Percentiles rank a stretch among this genome's conserved stretches.
These are phyloP conservation scores for Dolomedes plantarius DNA, from an alignment of 2,888 invertebrate genomes.

Conservation along the genomic window DNA sequence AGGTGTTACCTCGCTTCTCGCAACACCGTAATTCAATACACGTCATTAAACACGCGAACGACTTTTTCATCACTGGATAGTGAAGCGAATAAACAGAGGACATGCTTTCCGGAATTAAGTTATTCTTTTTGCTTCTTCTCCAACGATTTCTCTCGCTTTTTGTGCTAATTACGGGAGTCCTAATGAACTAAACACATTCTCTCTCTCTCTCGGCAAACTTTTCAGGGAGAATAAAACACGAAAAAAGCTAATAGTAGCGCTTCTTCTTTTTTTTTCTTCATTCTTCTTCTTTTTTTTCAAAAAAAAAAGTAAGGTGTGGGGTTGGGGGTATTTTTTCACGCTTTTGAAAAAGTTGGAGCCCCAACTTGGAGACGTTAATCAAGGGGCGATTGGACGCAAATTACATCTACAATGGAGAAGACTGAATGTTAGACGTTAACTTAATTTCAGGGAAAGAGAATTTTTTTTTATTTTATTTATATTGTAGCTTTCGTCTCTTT, in stretches of 20 bases:
- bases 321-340: constrained; percentile 20
- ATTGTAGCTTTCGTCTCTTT: constrained; percentile 42
- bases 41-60: constrained; percentile 68
- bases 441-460: constrained; percentile 53
- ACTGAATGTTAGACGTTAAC: constrained; percentile 64
- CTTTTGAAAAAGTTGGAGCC: constrained; percentile 47
- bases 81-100: constrained; percentile 67
- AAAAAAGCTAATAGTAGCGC: constrained; percentile 20
- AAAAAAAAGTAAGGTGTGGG: neutral
- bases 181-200: constrained; percentile 69
- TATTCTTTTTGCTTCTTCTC: constrained; percentile 32
- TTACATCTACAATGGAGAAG: constrained; percentile 30
- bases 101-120: constrained; percentile 63
- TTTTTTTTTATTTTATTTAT: constrained; percentile 18
- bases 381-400: constrained; percentile 64
- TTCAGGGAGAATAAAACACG: constrained; percentile 26
- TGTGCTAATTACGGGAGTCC: constrained; percentile 58
- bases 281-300: no score
- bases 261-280: neutral
- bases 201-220: constrained; percentile 47
- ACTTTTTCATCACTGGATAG: constrained; percentile 65
- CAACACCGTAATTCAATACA: constrained; percentile 62
- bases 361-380: constrained; percentile 55
- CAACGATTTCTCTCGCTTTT: constrained; percentile 29
- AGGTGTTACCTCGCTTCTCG: constrained; percentile 57